Percentiles rank a stretch among this genome's conserved stretches.
Evolutionary conservation across 1,140 invertebrate species (phyloP).

Genomic region (Drosophila leontia): DNA sequence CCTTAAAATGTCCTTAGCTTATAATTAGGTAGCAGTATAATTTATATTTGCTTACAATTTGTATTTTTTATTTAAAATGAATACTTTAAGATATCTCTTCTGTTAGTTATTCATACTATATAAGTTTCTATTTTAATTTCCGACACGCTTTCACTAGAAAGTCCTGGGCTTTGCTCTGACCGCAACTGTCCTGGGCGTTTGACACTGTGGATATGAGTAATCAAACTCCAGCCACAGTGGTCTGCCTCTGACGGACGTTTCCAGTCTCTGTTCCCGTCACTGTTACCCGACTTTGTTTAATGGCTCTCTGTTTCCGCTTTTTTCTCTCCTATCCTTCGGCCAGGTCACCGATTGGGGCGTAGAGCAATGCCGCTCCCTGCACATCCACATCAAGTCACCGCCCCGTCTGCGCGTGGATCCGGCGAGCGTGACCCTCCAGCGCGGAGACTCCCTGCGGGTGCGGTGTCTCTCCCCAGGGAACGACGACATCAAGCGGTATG

Average conservation of each 20-base stretch:
- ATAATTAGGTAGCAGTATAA: neutral
- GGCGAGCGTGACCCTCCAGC: slow-evolving; percentile 89
- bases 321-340: neutral
- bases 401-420: slow-evolving; percentile 90
- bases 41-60: neutral
- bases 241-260: slow-evolving; percentile 9
- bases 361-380: slow-evolving; percentile 90
- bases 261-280: neutral
- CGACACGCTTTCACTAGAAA: neutral
- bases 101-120: neutral
- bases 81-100: neutral
- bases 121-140: neutral
- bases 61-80: neutral
- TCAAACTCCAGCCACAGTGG: slow-evolving; percentile 20
- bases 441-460: slow-evolving; percentile 88
- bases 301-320: neutral
- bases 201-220: slow-evolving; percentile 36
- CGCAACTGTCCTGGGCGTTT: slow-evolving; percentile 11
- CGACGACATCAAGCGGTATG: slow-evolving; percentile 86
- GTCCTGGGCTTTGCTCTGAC: neutral
- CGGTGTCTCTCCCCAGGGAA: slow-evolving; percentile 88
- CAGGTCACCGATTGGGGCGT: slow-evolving; percentile 90
- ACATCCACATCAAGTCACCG: slow-evolving; percentile 88
- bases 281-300: slow-evolving; percentile 16
- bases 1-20: neutral